Base-by-base conservation (phyloP, 1,140 invertebrate genomes). In the Drosophila elegans region DNA sequence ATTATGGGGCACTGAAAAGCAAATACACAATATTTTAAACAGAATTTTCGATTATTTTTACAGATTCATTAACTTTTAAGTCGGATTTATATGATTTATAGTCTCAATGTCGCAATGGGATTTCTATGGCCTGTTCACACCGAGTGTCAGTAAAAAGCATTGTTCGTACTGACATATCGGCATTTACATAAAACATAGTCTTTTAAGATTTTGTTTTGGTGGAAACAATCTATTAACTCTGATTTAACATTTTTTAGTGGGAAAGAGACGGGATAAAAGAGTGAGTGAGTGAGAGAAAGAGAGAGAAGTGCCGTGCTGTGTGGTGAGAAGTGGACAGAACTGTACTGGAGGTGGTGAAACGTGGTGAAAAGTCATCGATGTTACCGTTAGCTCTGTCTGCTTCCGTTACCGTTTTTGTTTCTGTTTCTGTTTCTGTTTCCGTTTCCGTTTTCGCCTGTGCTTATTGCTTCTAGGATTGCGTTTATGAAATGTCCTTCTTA, bases 401-500 rank as follows among this genome's bases (percentile, higher is more conserved):
- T 69, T 45, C 44, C 25, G n/a, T 11, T 48, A 29, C 44, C 21
- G 16, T 25, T 45, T 42, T 39, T 25, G 62, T 36, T 59, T 59
- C 25, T n/a, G 61, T 11, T 45, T 55, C 13, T 12, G 60, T 41
- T 39, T 42, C 38, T 2, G 44, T 41, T 61, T 68, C 45, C 56
- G 56, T 61, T 61, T 66, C 46, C 32, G 56, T 61, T 61, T 66
- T 42, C 32, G 60, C 29, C 45, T 36, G 49, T 59, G 76, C 81
- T 68, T 85, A 79, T 64, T 83, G 75, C 64, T 67, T 52, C 73
- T 85, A 77, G 52, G 38, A 44, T 60, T 75, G 45, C 52, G 5
- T 68, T 34, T 57, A 74, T 86, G 78, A 81, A 86, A 74, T 85
- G 55, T 69, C 63, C 57, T 51, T 71, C 64, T 57, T 71, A 57